These are phyloP conservation scores for Crambe crambe DNA, from an alignment of 37 sponge, comb jelly and placozoan species.

Conservation along the genomic window DNA sequence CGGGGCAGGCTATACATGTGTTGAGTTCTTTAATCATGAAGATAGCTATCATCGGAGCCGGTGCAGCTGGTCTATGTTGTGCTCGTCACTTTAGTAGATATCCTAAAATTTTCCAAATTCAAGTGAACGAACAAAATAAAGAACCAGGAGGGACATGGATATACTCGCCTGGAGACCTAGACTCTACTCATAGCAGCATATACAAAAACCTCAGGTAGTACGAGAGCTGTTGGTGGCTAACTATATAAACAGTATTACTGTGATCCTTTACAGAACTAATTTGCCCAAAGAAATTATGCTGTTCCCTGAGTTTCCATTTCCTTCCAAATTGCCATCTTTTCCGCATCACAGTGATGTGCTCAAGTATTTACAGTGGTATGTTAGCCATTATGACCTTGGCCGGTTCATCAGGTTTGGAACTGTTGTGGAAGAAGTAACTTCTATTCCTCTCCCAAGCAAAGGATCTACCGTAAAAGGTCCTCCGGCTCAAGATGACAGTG, in stretches of 20 bases:
- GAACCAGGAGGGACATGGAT: neutral
- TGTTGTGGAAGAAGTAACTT: conserved; percentile 37
- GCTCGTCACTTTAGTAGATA: conserved; percentile 5
- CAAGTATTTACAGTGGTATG: conserved; percentile 59
- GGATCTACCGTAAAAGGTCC: neutral
- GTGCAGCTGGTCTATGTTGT: neutral
- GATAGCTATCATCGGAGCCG: conserved; percentile 5
- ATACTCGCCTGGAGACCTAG: neutral
- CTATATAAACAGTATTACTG: too few relatives aligned
- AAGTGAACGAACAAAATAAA: neutral
- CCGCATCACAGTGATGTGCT: conserved; percentile 52
- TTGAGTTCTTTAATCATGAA: too few relatives aligned
- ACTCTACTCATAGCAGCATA: neutral
- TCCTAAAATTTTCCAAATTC: neutral
- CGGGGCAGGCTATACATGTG: too few relatives aligned
- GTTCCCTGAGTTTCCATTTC: conserved; percentile 71
- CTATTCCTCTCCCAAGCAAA: conserved; percentile 10
- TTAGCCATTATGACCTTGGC: conserved; percentile 50
- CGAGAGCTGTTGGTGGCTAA: too few relatives aligned
- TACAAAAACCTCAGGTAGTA: conserved; percentile 12
- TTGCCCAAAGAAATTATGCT: conserved; percentile 80
- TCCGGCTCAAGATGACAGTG: too few relatives aligned
- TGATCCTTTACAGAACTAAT: conserved; percentile 71
- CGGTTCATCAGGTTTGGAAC: conserved; percentile 52
- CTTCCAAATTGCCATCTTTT: conserved; percentile 61